phyloP scores from a whole-genome alignment of 30 jellyfish, hydroid and myxozoan species.

The Aurelia aurita complex sp. Pacific region DNA sequence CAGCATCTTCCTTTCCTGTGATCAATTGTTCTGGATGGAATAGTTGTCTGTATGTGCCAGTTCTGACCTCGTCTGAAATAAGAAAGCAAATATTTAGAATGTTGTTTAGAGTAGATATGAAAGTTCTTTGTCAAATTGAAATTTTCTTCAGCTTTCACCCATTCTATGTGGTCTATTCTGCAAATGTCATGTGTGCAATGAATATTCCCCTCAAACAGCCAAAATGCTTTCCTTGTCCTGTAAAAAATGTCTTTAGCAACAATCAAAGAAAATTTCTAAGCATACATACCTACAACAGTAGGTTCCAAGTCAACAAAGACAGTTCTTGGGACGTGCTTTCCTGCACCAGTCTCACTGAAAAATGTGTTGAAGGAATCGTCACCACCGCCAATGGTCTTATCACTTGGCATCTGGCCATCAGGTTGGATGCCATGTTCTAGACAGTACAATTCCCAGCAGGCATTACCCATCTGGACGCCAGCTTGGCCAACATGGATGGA shows the following conservation, averaged over 20 bases:
- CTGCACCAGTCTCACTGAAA: slow-evolving; percentile 98
- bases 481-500: slow-evolving; percentile 98
- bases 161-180: too few species aligned
- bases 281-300: slow-evolving; percentile 82
- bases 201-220: too few species aligned
- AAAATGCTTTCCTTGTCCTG: too few species aligned
- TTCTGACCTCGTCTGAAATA: slow-evolving; percentile 86
- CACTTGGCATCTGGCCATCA: slow-evolving; percentile 97
- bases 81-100: background rate
- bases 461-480: slow-evolving; percentile 96
- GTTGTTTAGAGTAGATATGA: too few species aligned
- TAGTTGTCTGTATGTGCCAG: slow-evolving; percentile 94
- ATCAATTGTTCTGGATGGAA: slow-evolving; percentile 96
- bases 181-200: too few species aligned
- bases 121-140: too few species aligned
- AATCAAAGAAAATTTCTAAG: too few species aligned
- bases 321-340: slow-evolving; percentile 93
- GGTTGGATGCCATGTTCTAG: slow-evolving; percentile 98
- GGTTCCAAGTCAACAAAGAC: slow-evolving; percentile 95
- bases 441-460: slow-evolving; percentile 98
- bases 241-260: background rate
- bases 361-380: slow-evolving; percentile 95
- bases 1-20: slow-evolving; percentile 98
- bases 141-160: too few species aligned
- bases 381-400: slow-evolving; percentile 94